Conservation (phyloP, 2,888 invertebrate genomes). For the Eulithis testata region DNA sequence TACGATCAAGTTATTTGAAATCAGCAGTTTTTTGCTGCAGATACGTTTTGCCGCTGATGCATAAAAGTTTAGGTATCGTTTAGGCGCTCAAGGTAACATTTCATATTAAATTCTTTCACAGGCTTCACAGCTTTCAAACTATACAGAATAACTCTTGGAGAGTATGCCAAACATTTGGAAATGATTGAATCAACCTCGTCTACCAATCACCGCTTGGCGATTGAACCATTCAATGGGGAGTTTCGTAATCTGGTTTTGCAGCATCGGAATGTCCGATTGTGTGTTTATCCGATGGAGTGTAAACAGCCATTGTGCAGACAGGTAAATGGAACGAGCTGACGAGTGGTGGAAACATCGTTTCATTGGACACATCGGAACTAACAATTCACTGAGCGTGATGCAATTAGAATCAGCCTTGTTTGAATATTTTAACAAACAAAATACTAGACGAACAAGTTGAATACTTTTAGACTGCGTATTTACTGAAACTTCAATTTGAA, state of each 20-base stretch:
- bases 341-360: constrained; percentile 10
- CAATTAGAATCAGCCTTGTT: background rate
- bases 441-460: background rate
- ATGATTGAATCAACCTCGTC: background rate
- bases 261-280: constrained; percentile 32
- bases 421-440: background rate
- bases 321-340: constrained; percentile 23
- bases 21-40: background rate
- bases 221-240: constrained; percentile 14
- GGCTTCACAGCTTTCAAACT: background rate
- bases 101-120: background rate
- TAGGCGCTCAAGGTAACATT: background rate
- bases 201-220: background rate
- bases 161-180: background rate
- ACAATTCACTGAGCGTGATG: background rate
- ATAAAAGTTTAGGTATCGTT: background rate
- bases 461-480: too few species aligned
- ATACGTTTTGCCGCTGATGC: background rate
- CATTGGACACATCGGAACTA: constrained; percentile 9
- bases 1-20: too few species aligned
- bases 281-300: constrained; percentile 40
- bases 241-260: constrained; percentile 30
- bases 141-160: background rate
- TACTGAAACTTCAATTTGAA: too few species aligned
- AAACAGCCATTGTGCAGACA: constrained; percentile 35